Base-by-base conservation (phyloP, 1,140 invertebrate genomes). In the Coelopa frigida region DNA sequence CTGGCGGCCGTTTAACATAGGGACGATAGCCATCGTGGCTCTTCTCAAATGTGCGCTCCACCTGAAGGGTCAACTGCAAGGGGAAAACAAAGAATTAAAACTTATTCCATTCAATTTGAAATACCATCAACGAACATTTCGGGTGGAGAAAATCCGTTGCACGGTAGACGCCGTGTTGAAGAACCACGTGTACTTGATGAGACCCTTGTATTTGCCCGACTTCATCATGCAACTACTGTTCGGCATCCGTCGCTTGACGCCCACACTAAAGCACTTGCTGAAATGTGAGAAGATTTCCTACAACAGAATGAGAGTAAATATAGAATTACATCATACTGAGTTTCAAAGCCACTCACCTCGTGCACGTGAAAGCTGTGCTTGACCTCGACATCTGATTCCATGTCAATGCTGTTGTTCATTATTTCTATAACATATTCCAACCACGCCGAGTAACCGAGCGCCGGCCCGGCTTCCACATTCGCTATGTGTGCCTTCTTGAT, bases 251-350 rank as follows among this genome's bases (percentile, higher is more conserved):
- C 57, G 50, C 33, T 68, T 68, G 0, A 61, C 49, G 22, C 62
- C 62, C 5, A 53, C 49, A 43, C 55, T 57, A 23, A 68, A 68
- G 20, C 46, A 46, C 42, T 61, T 64, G 42, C 54, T 54, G 32
- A 68, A 62, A 37, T 61, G 58, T 7, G 58, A 55, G 32, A 68
- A 68, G 6, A 56, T 66, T 24, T 65, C 61, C 64, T 53, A 18
- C 2, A 47, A 49, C 31, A 40, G 18, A 15, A 45, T 24, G 3
- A 32, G 1, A 11, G 3, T 17, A 14, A 48, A 41, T 5, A 15
- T n/a, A 41, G 14, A 24, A 33, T 23, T 26, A 20, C 11, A 40
- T n/a, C 14, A 17, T 4, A 5, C 22, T 4, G n/a, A 15, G 0
- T 8, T 5, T 4, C 12, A 38, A 17, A 32, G n/a, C 18, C 3